Conservation (phyloP, 2,888 invertebrate species). For the Dryococelus australis region DNA sequence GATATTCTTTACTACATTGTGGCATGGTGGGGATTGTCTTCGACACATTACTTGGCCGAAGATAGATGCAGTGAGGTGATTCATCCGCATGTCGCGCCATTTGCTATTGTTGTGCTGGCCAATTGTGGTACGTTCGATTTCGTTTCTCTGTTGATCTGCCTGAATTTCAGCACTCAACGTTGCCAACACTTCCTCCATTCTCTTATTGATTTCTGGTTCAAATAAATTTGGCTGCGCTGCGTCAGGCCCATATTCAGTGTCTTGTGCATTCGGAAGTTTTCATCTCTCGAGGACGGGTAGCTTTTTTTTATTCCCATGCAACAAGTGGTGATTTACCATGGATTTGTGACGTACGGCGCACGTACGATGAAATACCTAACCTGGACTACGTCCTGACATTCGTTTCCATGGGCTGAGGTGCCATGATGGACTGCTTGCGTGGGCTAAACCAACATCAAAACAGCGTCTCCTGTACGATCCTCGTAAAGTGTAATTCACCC, state of each 20-base stretch:
- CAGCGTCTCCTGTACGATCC: too few species aligned
- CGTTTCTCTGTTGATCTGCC: conserved; percentile 12
- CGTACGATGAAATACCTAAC: conserved; percentile 29
- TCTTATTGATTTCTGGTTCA: not conserved
- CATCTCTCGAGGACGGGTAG: not conserved
- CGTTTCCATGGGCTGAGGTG: conserved; percentile 9
- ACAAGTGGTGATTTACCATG: not conserved
- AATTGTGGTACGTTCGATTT: too few species aligned
- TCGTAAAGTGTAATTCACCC: conserved; percentile 28
- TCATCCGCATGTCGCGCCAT: conserved; percentile 35
- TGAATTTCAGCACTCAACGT: conserved; percentile 4
- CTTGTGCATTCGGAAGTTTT: not conserved
- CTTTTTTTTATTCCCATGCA: not conserved
- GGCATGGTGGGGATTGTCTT: too few species aligned
- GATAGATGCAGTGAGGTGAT: conserved; percentile 34
- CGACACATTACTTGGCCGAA: conserved; percentile 34
- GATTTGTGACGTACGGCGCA: not conserved
- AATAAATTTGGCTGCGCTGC: conserved; percentile 37
- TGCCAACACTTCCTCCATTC: conserved; percentile 18
- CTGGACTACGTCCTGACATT: conserved; percentile 26
- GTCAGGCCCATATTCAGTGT: conserved; percentile 38
- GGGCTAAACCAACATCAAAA: conserved; percentile 30
- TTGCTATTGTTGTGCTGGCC: not conserved
- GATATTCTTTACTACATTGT: too few species aligned
- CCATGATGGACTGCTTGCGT: conserved; percentile 26